Conservation (phyloP, 2,797 vertebrate species). For the Centropyge bicolor region DNA sequence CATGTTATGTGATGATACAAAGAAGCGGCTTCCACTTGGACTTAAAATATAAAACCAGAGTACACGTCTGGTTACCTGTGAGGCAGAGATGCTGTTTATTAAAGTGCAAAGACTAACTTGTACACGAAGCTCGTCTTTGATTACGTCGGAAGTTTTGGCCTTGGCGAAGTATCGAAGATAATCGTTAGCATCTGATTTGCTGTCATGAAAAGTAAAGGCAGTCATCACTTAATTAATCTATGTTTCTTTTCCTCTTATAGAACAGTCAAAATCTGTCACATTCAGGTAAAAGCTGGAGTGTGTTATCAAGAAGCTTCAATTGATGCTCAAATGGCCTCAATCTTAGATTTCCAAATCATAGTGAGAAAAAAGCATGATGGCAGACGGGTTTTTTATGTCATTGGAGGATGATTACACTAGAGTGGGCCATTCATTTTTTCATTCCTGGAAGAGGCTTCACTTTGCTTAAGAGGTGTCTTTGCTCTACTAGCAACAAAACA, state of each 20-base stretch:
- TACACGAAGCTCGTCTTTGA: background rate
- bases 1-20: slow-evolving; percentile 57
- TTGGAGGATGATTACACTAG: slow-evolving; percentile 67
- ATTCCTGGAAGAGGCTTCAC: slow-evolving; percentile 56
- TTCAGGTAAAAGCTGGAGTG: slow-evolving; percentile 25
- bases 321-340: slow-evolving; percentile 51
- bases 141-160: background rate
- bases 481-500: slow-evolving; percentile 71
- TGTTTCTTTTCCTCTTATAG: slow-evolving; percentile 7
- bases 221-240: background rate
- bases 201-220: background rate
- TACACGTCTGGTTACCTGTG: slow-evolving; percentile 4
- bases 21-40: slow-evolving; percentile 36
- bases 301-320: slow-evolving; percentile 37
- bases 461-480: slow-evolving; percentile 75
- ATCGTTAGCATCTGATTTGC: background rate
- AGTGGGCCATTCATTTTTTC: slow-evolving; percentile 69
- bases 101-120: background rate
- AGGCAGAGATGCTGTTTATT: background rate
- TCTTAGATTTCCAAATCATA: slow-evolving; percentile 45
- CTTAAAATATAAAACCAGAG: slow-evolving; percentile 41
- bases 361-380: slow-evolving; percentile 43
- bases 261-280: slow-evolving; percentile 1
- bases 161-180: background rate
- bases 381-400: slow-evolving; percentile 49